These are phyloP conservation scores for Calameuta filiformis DNA, from an alignment of 2,888 invertebrate species.

Conservation along the genomic window DNA sequence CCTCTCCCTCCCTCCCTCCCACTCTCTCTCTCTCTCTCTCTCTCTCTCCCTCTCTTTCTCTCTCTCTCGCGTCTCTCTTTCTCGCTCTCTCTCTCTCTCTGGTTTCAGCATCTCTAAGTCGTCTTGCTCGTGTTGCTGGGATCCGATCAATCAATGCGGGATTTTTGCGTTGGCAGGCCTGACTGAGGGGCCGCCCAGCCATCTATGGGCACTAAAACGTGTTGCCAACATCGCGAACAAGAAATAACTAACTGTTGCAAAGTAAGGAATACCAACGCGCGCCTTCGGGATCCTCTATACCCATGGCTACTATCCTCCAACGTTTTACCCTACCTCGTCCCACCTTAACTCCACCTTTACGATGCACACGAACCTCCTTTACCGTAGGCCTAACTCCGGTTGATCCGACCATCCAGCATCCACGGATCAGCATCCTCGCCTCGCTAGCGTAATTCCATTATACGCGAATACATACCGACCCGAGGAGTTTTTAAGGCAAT, in stretches of 20 bases:
- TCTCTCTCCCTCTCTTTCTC: slow-evolving; percentile 23
- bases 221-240: slow-evolving; percentile 58
- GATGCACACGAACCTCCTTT: background rate
- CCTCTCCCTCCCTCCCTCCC: slow-evolving; percentile 21
- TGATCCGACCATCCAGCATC: background rate
- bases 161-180: slow-evolving; percentile 52
- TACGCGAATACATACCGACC: background rate
- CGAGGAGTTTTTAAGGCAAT: background rate
- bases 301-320: slow-evolving; percentile 1
- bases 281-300: slow-evolving; percentile 20
- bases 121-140: slow-evolving; percentile 40
- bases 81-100: slow-evolving; percentile 17
- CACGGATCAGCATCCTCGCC: background rate
- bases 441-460: background rate
- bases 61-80: slow-evolving; percentile 21
- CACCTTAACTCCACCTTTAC: background rate
- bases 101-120: slow-evolving; percentile 21
- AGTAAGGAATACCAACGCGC: slow-evolving; percentile 44
- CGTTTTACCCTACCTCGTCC: background rate
- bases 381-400: background rate
- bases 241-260: slow-evolving; percentile 56
- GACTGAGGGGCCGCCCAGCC: slow-evolving; percentile 51
- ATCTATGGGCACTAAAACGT: slow-evolving; percentile 60
- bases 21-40: slow-evolving; percentile 21
- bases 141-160: slow-evolving; percentile 59